Base-by-base conservation (phyloP, 2,888 invertebrate species). In the Scelioninae gen. 1 region DNA sequence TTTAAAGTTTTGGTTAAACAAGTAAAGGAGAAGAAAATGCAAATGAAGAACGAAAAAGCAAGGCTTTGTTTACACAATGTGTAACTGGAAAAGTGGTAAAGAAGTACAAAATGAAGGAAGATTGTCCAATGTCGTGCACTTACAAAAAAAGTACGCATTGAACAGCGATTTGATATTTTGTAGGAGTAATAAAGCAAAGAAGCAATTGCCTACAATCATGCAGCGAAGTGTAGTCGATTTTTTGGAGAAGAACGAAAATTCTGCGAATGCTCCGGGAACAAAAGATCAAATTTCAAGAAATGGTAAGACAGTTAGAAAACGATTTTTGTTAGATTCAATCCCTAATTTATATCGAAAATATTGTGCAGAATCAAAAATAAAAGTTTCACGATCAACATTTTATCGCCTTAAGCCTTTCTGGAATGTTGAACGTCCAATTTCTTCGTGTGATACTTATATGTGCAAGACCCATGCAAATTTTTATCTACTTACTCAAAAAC, bases 331-430 rank as follows among this genome's bases (percentile, higher is more conserved):
- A 11, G 77, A 83, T 69, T 63, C 68, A 40, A 38, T 83, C 9
- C 43, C 55, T 15, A 83, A 77, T 74, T 69, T 83, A 47, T 74
- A 80, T 53, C 0, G 11, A 47, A 83, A 81, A 55, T 83, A 63
- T 66, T 5, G 23, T 9, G 23, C 13, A 43, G 80, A 77, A 40
- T 47, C 56, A 23, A 8, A 0, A 13, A 38, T 81, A 15, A 74
- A 77, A 65, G 53, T 81, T 32, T 78, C 83, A 13, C 63, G 65
- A 15, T 16, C 80, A 55, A 74, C 72, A 10, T 81, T 84, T 45
- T 84, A 81, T 55, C 63, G 66, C 0, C 43, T 81, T 0, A 72
- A 69, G 34, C 77, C 77, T 5, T 83, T 83, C 34, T 84, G 77
- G 80, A 77, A 80, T 55, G 40, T 74, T 11, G 32, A 65, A 49